phyloP scores from a whole-genome alignment of 2,113 vertebrate genomes.

The Petaurus breviceps region DNA sequence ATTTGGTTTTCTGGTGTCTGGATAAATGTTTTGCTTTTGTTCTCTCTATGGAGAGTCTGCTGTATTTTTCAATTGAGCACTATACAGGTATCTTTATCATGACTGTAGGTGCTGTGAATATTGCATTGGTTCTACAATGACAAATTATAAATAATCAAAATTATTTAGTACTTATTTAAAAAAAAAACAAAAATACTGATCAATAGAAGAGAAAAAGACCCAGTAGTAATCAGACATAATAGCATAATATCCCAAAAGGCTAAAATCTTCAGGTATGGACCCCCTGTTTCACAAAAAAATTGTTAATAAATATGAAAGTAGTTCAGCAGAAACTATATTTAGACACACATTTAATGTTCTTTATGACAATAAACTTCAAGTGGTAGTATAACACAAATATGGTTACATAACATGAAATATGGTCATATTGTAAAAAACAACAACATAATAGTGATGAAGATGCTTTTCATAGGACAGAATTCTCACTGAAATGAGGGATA shows the following conservation, averaged over 20 bases:
- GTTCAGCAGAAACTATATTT: background rate
- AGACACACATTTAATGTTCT: background rate
- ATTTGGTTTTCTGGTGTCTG: no score
- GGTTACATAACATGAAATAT: no score
- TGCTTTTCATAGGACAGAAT: background rate
- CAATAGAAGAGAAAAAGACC: background rate
- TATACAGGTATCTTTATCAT: no score
- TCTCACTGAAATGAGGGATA: background rate
- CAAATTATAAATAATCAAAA: background rate
- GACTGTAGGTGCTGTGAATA: no score
- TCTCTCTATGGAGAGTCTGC: no score
- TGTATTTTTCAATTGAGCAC: no score
- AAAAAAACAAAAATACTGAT: background rate
- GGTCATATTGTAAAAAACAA: background rate
- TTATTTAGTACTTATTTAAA: background rate
- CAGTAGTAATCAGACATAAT: background rate
- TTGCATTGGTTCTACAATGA: background rate
- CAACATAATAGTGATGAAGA: background rate
- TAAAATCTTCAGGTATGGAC: background rate
- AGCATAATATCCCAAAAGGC: background rate
- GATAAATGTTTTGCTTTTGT: no score
- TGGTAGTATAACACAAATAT: background rate
- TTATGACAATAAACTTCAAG: background rate
- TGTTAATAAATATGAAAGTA: background rate
- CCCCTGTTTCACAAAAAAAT: background rate